Evolutionary conservation across 92 coral and sea anemone species (phyloP), one percentile per base, ranked within the genome.

Genomic region (Phymanthus crucifer): DNA sequence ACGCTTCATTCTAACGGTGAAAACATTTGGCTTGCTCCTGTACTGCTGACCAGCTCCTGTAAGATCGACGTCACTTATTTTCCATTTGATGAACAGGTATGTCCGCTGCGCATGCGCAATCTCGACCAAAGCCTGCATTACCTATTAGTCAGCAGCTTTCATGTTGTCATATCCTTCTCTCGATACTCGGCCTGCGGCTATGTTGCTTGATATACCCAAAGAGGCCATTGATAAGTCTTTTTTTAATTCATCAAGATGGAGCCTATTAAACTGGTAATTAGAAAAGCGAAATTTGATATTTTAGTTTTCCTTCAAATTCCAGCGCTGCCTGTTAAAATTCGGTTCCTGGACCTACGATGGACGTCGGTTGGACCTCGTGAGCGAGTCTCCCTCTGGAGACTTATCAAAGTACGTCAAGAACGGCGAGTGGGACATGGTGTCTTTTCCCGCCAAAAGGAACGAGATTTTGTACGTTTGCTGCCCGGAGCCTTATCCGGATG

Each of bases 311-410:
- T 61, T 27, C 29, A 24, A 0, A 11, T 77, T 40, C 73, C 76
- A 93, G 98, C 79, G 73, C 19, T 93, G 98, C 56, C 74, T 66
- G 56, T 70, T 93, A 71, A 93, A 93, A 83, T 93, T 93, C 78
- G 98, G 98, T 26, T 91, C 95, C 38, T 93, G 98, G 98, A 93
- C 98, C 1, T 91, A 91, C 75, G 87, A 89, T 79, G 93, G 91
- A 11, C 66, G 73, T 6, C 98, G 94, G 78, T 64, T 93, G 35
- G 95, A 93, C 75, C 86, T 91, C 29, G 72, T 91, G 32, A 77
- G 80, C n/a, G 95, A 93, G 52, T 85, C 87, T 18, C 36, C 36
- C 27, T 32, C 75, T 19, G 91, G 91, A 8, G 98, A 93, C 77
- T 66, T 87, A 13, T 40, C 87, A 46, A 93, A 91, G 78, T 93